Percentiles rank a stretch among this genome's conserved stretches.
phyloP scores from a whole-genome alignment of 2,888 invertebrate genomes.

The Tinea pellionella region DNA sequence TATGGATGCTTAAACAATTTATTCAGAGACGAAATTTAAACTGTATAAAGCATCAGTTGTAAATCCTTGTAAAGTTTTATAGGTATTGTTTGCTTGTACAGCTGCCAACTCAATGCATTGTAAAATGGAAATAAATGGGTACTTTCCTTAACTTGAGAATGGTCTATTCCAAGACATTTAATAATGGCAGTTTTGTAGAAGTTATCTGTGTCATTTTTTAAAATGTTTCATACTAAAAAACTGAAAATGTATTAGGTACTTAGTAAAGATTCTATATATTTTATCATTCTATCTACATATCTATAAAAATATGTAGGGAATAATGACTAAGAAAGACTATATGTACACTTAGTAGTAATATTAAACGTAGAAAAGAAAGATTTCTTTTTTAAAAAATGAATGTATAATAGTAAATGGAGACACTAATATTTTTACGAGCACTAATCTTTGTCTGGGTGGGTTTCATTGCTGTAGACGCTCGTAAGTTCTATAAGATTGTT shows the following conservation, averaged over 20 bases:
- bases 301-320: too few relatives aligned
- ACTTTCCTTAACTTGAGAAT: conserved; percentile 2
- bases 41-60: not conserved
- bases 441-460: not conserved
- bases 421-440: not conserved
- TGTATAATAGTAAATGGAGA: not conserved
- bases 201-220: not conserved
- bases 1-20: too few relatives aligned
- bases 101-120: conserved; percentile 7
- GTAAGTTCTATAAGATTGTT: not conserved
- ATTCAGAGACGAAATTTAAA: too few relatives aligned
- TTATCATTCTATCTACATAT: too few relatives aligned
- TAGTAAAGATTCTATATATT: too few relatives aligned
- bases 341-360: too few relatives aligned
- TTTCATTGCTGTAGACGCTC: not conserved
- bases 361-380: too few relatives aligned
- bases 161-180: not conserved
- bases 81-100: not conserved
- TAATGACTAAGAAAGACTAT: too few relatives aligned
- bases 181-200: conserved; percentile 1
- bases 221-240: not conserved
- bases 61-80: not conserved
- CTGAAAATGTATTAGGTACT: too few relatives aligned
- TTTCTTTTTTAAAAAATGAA: too few relatives aligned
- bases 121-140: not conserved